Base-by-base conservation (phyloP, 2,888 invertebrate species). In the Stenodera caucasica region DNA sequence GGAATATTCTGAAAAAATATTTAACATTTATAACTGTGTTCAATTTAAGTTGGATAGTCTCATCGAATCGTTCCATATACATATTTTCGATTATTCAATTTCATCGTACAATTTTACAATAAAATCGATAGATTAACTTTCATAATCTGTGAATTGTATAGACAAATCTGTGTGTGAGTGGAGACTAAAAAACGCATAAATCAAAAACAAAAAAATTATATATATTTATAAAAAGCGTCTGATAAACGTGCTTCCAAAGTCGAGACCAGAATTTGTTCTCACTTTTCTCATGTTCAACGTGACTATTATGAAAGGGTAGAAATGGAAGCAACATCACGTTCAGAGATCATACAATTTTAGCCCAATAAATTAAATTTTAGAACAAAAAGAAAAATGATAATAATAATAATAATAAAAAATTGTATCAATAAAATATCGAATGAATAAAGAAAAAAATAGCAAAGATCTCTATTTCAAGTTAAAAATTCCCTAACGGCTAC, bases 221-320 rank as follows among this genome's bases (percentile, higher is more conserved):
- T n/a, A n/a, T n/a, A n/a, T n/a, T n/a, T n/a, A n/a, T 18, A 23
- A 3, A 23, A 12, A 45, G 21, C 21, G 21, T 23, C 45, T 2
- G n/a, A 45, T 45, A 18, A 45, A 45, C 45, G 45, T 45, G 45
- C 45, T 11, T 21, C 18, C 18, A 45, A 45, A 21, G 11, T 45
- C 21, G 45, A 45, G 18, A 11, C 45, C 21, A 11, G 45, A 45
- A 21, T 45, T 45, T 21, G 45, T 45, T 45, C 45, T 45, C 45
- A 45, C 45, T 45, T 45, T 45, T 45, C 45, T 23, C 21, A 11
- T 5, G 12, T 45, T 23, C 45, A 11, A 45, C 45, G 45, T 45
- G 45, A 45, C 45, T 45, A 23, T 21, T 12, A 23, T 6, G 23
- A 23, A 5, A 9, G 45, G 21, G 45, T 45, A 9, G 9, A 45